These are phyloP conservation scores for Zingel zingel DNA, from an alignment of 2,113 vertebrate genomes.

Conservation along the genomic window DNA sequence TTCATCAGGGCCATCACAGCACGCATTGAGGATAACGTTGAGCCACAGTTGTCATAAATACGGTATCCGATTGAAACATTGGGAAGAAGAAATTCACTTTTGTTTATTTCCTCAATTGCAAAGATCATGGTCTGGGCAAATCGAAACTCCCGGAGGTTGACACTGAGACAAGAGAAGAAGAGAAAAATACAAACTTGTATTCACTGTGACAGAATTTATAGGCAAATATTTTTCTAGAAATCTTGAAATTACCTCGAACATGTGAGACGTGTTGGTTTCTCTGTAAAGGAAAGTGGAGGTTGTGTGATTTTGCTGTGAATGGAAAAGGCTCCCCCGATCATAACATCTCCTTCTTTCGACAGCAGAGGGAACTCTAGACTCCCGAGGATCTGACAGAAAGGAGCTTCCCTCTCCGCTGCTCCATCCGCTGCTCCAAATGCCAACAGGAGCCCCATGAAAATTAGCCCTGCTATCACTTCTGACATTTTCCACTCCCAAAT, in stretches of 20 bases:
- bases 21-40: constrained; percentile 81
- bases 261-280: constrained; percentile 65
- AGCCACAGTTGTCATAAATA: constrained; percentile 85
- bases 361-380: constrained; percentile 77
- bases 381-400: constrained; percentile 72
- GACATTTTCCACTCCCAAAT: constrained; percentile 35
- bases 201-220: neutral
- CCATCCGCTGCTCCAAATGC: neutral
- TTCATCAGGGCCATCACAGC: constrained; percentile 82
- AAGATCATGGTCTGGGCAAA: constrained; percentile 86
- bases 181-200: neutral
- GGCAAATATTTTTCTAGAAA: neutral
- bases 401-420: constrained; percentile 31
- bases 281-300: constrained; percentile 69
- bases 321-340: constrained; percentile 83
- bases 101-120: constrained; percentile 86
- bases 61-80: constrained; percentile 82
- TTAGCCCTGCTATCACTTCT: constrained; percentile 18
- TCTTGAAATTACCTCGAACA: constrained; percentile 76
- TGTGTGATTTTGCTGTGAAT: constrained; percentile 78
- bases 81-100: constrained; percentile 74
- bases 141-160: constrained; percentile 83
- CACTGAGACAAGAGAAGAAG: constrained; percentile 58
- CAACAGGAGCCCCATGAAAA: constrained; percentile 34
- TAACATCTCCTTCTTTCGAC: constrained; percentile 78